Percentiles rank a stretch among this genome's conserved stretches.
phyloP scores from a whole-genome alignment of 2,113 vertebrate species.

The Tonatia bakeri region DNA sequence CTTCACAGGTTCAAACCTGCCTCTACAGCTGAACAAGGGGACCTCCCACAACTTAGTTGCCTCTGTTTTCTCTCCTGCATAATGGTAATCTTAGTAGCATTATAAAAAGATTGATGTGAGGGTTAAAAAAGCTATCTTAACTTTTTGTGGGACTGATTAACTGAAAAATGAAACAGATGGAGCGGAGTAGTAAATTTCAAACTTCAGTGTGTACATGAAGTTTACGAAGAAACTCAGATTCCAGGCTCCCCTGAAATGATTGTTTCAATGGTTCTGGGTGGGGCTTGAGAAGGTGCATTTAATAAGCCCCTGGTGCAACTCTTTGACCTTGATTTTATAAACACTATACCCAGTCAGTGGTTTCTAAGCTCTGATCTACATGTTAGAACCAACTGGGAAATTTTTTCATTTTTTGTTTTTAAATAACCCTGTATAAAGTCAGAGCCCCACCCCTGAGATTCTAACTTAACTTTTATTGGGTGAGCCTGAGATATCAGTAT shows the following conservation, averaged over 20 bases:
- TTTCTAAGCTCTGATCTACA: not conserved
- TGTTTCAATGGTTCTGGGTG: not conserved
- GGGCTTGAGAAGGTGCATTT: not conserved
- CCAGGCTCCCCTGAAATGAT: not conserved
- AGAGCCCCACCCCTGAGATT: not conserved
- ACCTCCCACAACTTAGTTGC: not conserved
- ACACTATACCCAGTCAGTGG: not conserved
- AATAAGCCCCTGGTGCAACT: not conserved
- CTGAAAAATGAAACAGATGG: not conserved
- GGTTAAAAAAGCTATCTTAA: not conserved
- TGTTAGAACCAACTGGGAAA: not conserved
- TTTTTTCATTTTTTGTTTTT: not conserved
- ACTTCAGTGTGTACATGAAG: not conserved
- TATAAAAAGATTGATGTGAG: not conserved
- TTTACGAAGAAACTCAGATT: not conserved
- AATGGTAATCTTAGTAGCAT: not conserved
- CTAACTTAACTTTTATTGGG: slow-evolving; percentile 11
- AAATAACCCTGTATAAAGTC: not conserved
- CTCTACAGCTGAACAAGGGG: not conserved
- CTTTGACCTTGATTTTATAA: not conserved
- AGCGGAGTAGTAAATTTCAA: not conserved
- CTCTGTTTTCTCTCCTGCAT: not conserved
- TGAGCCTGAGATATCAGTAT: not conserved
- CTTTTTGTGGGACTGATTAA: not conserved
- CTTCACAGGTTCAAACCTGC: not conserved